phyloP scores from a whole-genome alignment of 1,140 invertebrate genomes.

The Hirudo medicinalis region DNA sequence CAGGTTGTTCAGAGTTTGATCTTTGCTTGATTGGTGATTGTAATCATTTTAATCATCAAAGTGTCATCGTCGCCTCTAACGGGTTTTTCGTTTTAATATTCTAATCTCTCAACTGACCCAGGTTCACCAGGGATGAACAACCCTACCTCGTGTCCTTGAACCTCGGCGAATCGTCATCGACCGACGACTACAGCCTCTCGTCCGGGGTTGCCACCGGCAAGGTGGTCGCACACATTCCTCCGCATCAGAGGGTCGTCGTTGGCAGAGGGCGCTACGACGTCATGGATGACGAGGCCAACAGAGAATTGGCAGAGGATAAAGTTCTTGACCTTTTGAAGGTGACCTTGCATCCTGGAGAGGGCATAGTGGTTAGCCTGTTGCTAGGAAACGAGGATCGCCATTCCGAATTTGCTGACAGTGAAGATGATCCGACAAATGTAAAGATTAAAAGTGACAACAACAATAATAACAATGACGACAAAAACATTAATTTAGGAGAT shows the following conservation, averaged over 20 bases:
- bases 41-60: no score
- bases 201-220: conserved; percentile 25
- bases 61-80: no score
- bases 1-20: neutral
- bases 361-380: conserved; percentile 27
- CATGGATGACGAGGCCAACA: conserved; percentile 22
- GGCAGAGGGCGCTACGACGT: no score
- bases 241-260: conserved; percentile 16
- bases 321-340: conserved; percentile 27
- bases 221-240: conserved; percentile 26
- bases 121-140: neutral
- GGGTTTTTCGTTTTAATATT: no score
- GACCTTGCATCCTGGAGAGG: conserved; percentile 28
- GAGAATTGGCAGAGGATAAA: conserved; percentile 24
- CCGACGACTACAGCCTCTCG: conserved; percentile 26
- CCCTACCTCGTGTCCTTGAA: conserved; percentile 34
- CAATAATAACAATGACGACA: no score
- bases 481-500: no score
- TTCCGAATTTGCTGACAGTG: no score
- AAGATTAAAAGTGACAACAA: no score
- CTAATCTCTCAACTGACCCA: no score
- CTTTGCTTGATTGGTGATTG: no score
- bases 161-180: conserved; percentile 26
- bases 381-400: neutral
- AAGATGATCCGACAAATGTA: no score